Base-by-base conservation (phyloP, 2,113 vertebrate species). In the Alaudala cheleensis region DNA sequence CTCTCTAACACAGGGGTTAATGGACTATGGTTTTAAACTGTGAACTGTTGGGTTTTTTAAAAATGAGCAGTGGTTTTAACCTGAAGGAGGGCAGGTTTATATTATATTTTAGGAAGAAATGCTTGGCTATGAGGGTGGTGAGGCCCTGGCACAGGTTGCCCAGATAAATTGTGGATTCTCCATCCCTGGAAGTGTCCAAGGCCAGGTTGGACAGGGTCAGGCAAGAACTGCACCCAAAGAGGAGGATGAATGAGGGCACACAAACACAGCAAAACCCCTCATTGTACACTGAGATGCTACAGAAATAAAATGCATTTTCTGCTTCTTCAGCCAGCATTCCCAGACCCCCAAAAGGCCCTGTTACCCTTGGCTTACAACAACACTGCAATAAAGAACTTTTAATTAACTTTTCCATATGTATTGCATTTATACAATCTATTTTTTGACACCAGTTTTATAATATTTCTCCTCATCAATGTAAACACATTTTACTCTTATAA, bases 161-260 rank as follows among this genome's bases (percentile, higher is more conserved):
- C 49, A 77, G 42, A 49, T 25, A 4, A 77, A 60, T 0, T 49
- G 31, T 17, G 31, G 49, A 25, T 70, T 29, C 8, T 6, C 12
- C 42, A 70, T 70, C 64, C 34, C 22, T 62, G 79, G 62, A 7
- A 69, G 10, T 28, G 49, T 8, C 31, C 56, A 54, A 62, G 12
- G 45, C 15, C 69, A 74, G 53, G 54, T 0, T 69, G 40, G 54
- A 53, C 0, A 0, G 37, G 23, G 37, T 58, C 1, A 3, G 24
- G 65, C n/a, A 90, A 54, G 50, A 80, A 42, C 28, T 42, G 6
- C 13, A 57, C 1, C 2, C 23, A 39, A 54, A 56, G 15, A 92
- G 8, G 5, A 90, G 21, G 33, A 71, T 49, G 45, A 37, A n/a
- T 22, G 34, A 93, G 31, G 28, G 54, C 6, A 53, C 23, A 77